These are phyloP conservation scores for Camponotus fellah DNA, from an alignment of 2,888 invertebrate species.

Conservation along the genomic window DNA sequence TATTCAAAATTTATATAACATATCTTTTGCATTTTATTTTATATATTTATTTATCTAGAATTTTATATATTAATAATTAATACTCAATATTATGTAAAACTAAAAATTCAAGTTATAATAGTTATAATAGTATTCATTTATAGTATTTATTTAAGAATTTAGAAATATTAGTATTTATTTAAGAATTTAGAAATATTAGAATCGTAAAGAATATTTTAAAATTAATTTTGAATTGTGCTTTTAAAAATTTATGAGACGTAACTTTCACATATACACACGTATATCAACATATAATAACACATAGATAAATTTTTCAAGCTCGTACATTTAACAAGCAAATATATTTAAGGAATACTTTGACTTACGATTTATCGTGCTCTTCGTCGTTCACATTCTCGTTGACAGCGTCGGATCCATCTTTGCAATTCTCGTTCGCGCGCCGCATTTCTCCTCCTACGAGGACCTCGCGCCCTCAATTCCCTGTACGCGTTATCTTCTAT, in stretches of 20 bases:
- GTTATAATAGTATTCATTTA: neutral
- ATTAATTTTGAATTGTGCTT: neutral
- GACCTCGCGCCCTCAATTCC: neutral
- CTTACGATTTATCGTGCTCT: slow-evolving; percentile 14
- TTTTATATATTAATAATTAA: neutral
- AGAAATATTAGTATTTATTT: neutral
- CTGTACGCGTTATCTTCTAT: neutral
- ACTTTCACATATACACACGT: neutral
- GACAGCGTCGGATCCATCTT: slow-evolving; percentile 73
- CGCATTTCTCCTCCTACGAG: neutral
- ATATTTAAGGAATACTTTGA: neutral
- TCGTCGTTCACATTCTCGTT: slow-evolving; percentile 64
- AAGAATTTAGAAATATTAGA: slow-evolving; percentile 4
- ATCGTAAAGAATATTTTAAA: neutral
- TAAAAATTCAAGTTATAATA: neutral
- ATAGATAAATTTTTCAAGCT: neutral
- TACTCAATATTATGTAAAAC: slow-evolving; percentile 6
- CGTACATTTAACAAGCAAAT: neutral
- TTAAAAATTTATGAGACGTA: neutral
- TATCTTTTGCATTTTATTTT: neutral
- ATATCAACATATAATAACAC: neutral
- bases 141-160: neutral
- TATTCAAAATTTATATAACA: neutral
- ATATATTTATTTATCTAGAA: neutral
- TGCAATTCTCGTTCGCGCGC: slow-evolving; percentile 66